Base-by-base conservation (phyloP, 2,113 vertebrate species). In the Datnioides undecimradiatus region DNA sequence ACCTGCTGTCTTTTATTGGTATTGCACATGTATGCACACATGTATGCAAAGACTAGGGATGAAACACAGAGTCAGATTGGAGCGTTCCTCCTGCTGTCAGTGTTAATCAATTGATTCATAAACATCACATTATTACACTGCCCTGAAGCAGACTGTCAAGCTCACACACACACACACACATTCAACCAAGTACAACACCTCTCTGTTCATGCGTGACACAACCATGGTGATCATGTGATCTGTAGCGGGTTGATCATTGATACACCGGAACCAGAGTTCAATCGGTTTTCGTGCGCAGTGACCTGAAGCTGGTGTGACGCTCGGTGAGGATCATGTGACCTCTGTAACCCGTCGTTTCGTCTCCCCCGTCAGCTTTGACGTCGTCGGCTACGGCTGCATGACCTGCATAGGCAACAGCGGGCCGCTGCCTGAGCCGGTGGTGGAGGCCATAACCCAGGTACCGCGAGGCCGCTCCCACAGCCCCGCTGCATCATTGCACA, bases 331-430 rank as follows among this genome's bases (percentile, higher is more conserved):
- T 51, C 0, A 17, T 41, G 7, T 12, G 3, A 45, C 23, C 10
- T 27, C 23, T 40, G 0, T 60, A 43, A 80, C 67, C 36, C 13
- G 16, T 25, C 0, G 5, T 2, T 36, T 79, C 13, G n/a, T 79
- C 16, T 79, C 52, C 69, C 51, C 72, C 14, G 46, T 33, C 59
- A 99, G 98, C 84, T 99, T 99, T 91, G 98, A 98, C 8, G 97
- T 99, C 10, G 98, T 99, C 29, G 98, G 98, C 75, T 99, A 99
- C 12, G 98, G 98, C 41, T 99, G 98, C 84, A 99, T 99, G 98
- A 99, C 98, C 3, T 99, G 98, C 83, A 99, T 99, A 64, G 98
- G 98, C 69, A 99, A 99, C 91, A 99, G 98, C 16, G 98, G 98
- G 29, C 97, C 98, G 3, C 93, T 99, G 0, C 97, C 97, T 0